These are phyloP conservation scores for Uromys caudimaculatus DNA, from an alignment of 2,797 vertebrate genomes.

Conservation along the genomic window DNA sequence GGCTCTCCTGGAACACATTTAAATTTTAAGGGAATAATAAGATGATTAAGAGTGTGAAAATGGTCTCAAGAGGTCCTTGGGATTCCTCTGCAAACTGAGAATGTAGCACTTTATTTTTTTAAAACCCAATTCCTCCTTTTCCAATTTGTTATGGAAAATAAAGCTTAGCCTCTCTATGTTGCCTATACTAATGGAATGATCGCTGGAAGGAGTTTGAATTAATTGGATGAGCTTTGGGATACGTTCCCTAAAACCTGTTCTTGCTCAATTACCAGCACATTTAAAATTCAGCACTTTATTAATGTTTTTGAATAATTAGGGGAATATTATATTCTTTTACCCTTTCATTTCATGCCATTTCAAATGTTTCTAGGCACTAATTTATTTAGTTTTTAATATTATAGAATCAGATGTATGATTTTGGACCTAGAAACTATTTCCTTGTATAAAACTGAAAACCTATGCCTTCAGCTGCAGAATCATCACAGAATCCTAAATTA, in stretches of 20 bases:
- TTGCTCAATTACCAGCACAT: constrained; percentile 37
- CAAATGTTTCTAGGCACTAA: constrained; percentile 37
- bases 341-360: background rate
- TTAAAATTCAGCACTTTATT: constrained; percentile 69
- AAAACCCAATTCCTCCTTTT: constrained; percentile 51
- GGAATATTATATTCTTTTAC: background rate
- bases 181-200: constrained; percentile 42
- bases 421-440: background rate
- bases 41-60: constrained; percentile 47
- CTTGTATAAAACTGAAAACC: background rate
- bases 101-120: constrained; percentile 64
- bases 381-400: constrained; percentile 23
- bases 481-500: constrained; percentile 28
- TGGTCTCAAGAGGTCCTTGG: constrained; percentile 40
- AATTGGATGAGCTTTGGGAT: constrained; percentile 17
- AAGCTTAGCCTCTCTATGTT: constrained; percentile 57
- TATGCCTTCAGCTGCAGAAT: background rate
- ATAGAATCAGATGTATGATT: background rate
- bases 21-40: constrained; percentile 68
- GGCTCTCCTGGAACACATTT: constrained; percentile 60
- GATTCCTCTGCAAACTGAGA: constrained; percentile 63
- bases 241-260: constrained; percentile 41
- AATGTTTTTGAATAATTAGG: background rate
- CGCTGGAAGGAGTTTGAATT: constrained; percentile 24
- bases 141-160: constrained; percentile 60